phyloP scores from a whole-genome alignment of 2,888 invertebrate species.

The Callimorpha dominula region DNA sequence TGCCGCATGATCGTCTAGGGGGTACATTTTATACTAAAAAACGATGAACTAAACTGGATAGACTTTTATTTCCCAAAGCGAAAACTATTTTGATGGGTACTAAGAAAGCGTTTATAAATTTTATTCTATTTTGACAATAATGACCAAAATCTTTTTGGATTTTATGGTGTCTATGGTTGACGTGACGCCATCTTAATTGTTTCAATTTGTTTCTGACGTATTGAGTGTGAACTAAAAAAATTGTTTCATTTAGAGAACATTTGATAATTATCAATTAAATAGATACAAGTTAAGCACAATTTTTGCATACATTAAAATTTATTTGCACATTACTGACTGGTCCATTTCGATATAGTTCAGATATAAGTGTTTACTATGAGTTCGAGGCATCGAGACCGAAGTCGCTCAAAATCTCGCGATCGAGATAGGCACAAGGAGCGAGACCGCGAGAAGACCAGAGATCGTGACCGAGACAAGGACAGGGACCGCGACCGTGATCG shows the following conservation, averaged over 20 bases:
- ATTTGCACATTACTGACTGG: background rate
- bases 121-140: too few relatives aligned
- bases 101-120: too few relatives aligned
- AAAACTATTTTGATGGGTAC: too few relatives aligned
- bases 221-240: background rate
- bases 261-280: background rate
- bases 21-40: too few relatives aligned
- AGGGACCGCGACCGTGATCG: conserved; percentile 62
- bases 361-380: conserved; percentile 71
- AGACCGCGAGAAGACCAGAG: conserved; percentile 66
- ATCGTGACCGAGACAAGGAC: conserved; percentile 63
- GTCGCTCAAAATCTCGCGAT: conserved; percentile 78
- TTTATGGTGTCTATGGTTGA: background rate
- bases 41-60: too few relatives aligned
- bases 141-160: too few relatives aligned
- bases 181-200: background rate
- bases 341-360: background rate
- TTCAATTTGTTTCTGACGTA: background rate
- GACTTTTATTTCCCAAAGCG: too few relatives aligned
- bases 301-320: background rate
- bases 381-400: conserved; percentile 84
- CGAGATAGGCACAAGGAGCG: conserved; percentile 69
- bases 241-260: background rate
- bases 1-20: too few relatives aligned
- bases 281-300: background rate